These are phyloP conservation scores for Hestina assimilis DNA, from an alignment of 1,140 invertebrate species.

Conservation along the genomic window DNA sequence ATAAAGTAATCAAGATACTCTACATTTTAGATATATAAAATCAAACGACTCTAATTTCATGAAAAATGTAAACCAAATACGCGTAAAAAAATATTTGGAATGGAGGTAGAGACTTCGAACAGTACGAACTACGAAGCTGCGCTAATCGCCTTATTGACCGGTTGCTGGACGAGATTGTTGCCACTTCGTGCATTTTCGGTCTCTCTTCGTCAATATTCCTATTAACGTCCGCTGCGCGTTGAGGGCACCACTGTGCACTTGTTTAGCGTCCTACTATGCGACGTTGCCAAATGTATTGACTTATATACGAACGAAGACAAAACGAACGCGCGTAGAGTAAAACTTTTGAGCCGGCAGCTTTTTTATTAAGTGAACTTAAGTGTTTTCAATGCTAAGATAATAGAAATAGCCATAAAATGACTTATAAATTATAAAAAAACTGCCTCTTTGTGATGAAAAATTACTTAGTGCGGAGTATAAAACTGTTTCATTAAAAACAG, in stretches of 20 bases:
- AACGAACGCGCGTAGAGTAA: constrained; percentile 72
- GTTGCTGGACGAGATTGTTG: constrained; percentile 72
- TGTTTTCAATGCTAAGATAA: constrained; percentile 32
- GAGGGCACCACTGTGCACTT: constrained; percentile 73
- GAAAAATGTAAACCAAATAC: constrained; percentile 40
- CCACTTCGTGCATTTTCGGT: constrained; percentile 70
- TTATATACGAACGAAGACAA: constrained; percentile 74
- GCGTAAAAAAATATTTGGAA: constrained; percentile 34
- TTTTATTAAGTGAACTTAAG: constrained; percentile 46
- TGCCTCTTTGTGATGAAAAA: constrained; percentile 64
- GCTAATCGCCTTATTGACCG: constrained; percentile 79
- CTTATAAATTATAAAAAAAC: constrained; percentile 41
- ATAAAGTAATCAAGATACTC: too few species aligned
- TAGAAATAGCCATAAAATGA: constrained; percentile 31
- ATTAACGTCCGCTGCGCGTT: constrained; percentile 72
- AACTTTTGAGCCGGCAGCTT: constrained; percentile 71
- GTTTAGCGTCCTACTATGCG: constrained; percentile 76
- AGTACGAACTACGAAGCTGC: constrained; percentile 57
- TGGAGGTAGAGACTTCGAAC: constrained; percentile 30
- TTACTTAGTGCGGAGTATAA: constrained; percentile 26
- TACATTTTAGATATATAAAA: too few species aligned
- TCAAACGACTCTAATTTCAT: neutral
- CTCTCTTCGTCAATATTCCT: constrained; percentile 61
- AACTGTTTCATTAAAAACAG: constrained; percentile 45
- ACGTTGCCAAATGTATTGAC: constrained; percentile 78